A percentile compares a stretch with the other conserved stretches of the same genome.
These are phyloP conservation scores for Leucoma salicis DNA, from an alignment of 2,888 invertebrate species.

Conservation along the genomic window DNA sequence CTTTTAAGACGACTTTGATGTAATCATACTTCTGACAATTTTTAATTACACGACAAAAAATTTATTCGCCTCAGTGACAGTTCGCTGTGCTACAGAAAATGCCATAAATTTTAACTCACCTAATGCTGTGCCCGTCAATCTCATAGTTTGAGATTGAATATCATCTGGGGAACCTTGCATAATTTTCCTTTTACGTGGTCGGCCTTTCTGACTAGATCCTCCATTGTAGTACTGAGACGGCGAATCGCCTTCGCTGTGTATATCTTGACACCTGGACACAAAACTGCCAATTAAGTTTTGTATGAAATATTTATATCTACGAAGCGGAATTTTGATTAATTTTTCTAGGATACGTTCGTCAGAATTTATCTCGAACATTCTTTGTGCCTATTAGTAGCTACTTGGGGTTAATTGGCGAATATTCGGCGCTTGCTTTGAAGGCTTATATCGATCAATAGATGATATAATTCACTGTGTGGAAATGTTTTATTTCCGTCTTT, in stretches of 20 bases:
- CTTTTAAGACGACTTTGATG: conserved; percentile 19
- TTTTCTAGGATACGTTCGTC: conserved; percentile 24
- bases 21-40: conserved; percentile 26
- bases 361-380: conserved; percentile 19
- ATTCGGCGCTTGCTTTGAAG: conserved; percentile 14
- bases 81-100: conserved; percentile 28
- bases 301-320: conserved; percentile 8
- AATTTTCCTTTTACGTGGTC: conserved; percentile 91
- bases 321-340: conserved; percentile 32
- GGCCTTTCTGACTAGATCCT: conserved; percentile 87
- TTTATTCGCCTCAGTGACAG: conserved; percentile 39
- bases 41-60: conserved; percentile 26
- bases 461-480: not conserved
- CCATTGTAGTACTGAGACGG: conserved; percentile 84
- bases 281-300: conserved; percentile 9
- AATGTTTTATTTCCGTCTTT: not conserved
- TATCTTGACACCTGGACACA: conserved; percentile 61
- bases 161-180: conserved; percentile 82
- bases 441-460: conserved; percentile 5
- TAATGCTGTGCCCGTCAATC: conserved; percentile 86
- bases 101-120: conserved; percentile 72
- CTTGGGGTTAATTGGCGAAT: conserved; percentile 29
- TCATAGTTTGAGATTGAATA: conserved; percentile 85
- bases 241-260: conserved; percentile 81
- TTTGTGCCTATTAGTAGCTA: conserved; percentile 18